Base-by-base conservation (phyloP, 2,888 invertebrate species). In the Peribatodes rhomboidaria region DNA sequence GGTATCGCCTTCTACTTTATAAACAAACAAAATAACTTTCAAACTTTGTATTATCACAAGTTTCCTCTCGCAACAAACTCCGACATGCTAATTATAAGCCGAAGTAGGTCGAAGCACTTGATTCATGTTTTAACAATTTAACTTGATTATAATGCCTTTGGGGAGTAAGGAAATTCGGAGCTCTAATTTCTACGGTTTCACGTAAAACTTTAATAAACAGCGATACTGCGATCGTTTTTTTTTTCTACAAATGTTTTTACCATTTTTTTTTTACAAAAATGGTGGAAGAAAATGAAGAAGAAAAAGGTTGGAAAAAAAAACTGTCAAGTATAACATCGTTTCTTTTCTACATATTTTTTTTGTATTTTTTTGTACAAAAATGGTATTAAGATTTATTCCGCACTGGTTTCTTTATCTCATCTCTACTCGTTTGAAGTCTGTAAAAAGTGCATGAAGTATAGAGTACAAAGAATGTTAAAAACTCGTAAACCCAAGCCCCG, bases 11-110 rank as follows among this genome's bases (percentile, higher is more conserved):
- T 3, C 46, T 22, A 7, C 7, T 20, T 8, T 22, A 7, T 41
- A 53, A 54, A 42, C 18, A 42, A 42, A 27, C 41, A 54, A 54
- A 39, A 54, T 31, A 16, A 31, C 41, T 54, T 54, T 31, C 27
- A 42, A 54, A 54, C 54, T 54, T 54, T 54, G 16, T 16, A 42
- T 54, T 42, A 54, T 41, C 16, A 11, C 42, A 54, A 54, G 54
- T 42, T 54, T 20, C 8, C 0, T 39, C n/a, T 22, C 31, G 18
- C 20, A 14, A 35, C 52, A 53, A 53, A 39, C 31, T 54, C 33
- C 1, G 35, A 18, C 44, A 44, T 56, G 33, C 20, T 56, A 46
- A 56, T 46, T 56, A 54, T 42, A 42, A 31, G 7, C 44, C 44
- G n/a, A 35, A 50, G 50, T 39, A 20, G 46, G 22, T n/a, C 22